Percentiles rank a stretch among this genome's conserved stretches.
Conservation (phyloP, 2,888 invertebrate species). For the Tinea semifulvella region DNA sequence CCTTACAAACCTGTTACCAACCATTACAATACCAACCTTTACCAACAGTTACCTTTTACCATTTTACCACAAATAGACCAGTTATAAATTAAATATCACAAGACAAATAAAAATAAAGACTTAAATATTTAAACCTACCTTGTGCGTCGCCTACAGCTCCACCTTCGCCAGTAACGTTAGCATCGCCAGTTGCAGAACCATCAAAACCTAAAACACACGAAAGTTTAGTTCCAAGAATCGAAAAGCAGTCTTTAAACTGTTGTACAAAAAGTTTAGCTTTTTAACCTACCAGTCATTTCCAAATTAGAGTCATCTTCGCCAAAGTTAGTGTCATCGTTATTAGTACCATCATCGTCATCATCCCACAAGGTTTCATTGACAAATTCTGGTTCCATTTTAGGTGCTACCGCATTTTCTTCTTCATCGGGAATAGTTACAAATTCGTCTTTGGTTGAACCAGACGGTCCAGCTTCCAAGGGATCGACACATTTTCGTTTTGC, state of each 20-base stretch:
- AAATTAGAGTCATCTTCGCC: conserved; percentile 74
- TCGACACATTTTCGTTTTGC: conserved; percentile 67
- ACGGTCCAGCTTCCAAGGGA: conserved; percentile 69
- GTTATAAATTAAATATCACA: no score
- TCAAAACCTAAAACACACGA: conserved; percentile 45
- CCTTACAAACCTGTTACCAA: no score
- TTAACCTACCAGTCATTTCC: conserved; percentile 66
- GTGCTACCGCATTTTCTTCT: conserved; percentile 67
- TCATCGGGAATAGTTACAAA: conserved; percentile 63
- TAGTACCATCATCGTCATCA: conserved; percentile 69
- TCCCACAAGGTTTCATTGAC: conserved; percentile 69
- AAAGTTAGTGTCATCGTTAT: conserved; percentile 70
- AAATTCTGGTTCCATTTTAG: conserved; percentile 75
- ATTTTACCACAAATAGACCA: no score
- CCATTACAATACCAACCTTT: no score
- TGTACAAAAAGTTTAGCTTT: no score
- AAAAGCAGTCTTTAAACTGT: no score
- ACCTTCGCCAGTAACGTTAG: conserved; percentile 60
- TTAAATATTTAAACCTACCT: no score
- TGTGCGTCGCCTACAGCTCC: conserved; percentile 65
- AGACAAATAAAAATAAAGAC: no score
- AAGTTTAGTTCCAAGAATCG: not conserved
- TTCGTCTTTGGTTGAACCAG: conserved; percentile 63
- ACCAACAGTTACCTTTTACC: no score
- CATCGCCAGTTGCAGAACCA: conserved; percentile 59